These are phyloP conservation scores for Dryobota labecula DNA, from an alignment of 2,888 invertebrate genomes.

Conservation along the genomic window DNA sequence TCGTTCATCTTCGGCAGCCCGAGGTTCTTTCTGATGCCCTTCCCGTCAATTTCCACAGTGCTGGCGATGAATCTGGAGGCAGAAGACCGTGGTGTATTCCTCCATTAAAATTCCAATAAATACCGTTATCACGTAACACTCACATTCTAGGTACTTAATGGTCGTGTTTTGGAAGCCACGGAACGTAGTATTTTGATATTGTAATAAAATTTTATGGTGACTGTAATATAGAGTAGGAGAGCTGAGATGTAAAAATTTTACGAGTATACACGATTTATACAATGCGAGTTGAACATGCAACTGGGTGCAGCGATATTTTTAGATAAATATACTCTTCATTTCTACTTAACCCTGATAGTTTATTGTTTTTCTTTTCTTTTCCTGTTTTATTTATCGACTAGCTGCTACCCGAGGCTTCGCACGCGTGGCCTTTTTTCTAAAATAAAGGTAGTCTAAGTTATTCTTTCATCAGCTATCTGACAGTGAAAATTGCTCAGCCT, in stretches of 20 bases:
- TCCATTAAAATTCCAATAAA: conserved; percentile 40
- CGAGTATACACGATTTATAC: conserved; percentile 34
- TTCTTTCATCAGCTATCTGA: no score
- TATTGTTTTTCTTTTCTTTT: not conserved
- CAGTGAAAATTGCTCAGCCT: no score
- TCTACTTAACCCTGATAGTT: not conserved
- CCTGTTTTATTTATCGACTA: not conserved
- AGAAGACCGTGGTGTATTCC: conserved; percentile 73
- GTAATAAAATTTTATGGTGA: conserved; percentile 62
- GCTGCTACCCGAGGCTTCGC: no score
- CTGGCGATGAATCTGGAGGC: conserved; percentile 84
- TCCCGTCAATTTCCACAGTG: conserved; percentile 84
- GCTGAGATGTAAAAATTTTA: conserved; percentile 57
- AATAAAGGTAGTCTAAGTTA: no score
- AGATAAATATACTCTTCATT: not conserved
- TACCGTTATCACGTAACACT: conserved; percentile 43
- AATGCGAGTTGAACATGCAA: conserved; percentile 29
- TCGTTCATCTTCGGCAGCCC: conserved; percentile 87
- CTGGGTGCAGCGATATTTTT: conserved; percentile 9
- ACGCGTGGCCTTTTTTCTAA: no score
- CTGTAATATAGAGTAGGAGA: conserved; percentile 45
- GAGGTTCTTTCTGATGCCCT: conserved; percentile 85
- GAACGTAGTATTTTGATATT: conserved; percentile 58
- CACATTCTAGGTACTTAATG: conserved; percentile 28
- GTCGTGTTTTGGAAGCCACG: conserved; percentile 45